These are phyloP conservation scores for Nudaria mundana DNA, from an alignment of 2,888 invertebrate species.

Conservation along the genomic window DNA sequence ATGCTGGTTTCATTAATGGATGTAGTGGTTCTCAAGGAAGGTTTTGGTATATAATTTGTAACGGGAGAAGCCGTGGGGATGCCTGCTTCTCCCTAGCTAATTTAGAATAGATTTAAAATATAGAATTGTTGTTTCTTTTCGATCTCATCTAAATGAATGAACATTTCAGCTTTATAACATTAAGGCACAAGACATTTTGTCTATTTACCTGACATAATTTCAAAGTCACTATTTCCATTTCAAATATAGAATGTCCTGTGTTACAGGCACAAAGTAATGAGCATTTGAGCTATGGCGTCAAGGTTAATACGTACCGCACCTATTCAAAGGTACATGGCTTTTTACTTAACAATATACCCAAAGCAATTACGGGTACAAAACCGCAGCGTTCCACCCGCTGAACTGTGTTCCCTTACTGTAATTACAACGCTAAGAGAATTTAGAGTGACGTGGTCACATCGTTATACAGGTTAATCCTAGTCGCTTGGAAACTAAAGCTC, in stretches of 20 bases:
- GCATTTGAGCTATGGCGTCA: background rate
- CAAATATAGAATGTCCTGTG: background rate
- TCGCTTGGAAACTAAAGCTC: slow-evolving; percentile 5
- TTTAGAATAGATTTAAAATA: no score
- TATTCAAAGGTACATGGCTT: background rate
- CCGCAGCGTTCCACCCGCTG: slow-evolving; percentile 15
- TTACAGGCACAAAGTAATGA: background rate
- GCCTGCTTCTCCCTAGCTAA: no score
- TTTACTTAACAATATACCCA: slow-evolving; percentile 2
- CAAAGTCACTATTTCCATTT: background rate
- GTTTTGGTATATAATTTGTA: no score
- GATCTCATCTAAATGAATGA: no score
- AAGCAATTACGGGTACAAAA: slow-evolving; percentile 6
- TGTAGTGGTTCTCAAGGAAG: no score
- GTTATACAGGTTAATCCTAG: slow-evolving; percentile 23
- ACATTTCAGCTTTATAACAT: no score
- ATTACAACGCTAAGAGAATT: slow-evolving; percentile 12
- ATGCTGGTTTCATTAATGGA: no score
- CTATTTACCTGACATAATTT: no score
- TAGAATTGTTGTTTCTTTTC: no score
- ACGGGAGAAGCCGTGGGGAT: no score
- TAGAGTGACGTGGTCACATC: slow-evolving; percentile 13
- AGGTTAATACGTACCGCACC: background rate
- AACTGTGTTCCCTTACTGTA: slow-evolving; percentile 7
- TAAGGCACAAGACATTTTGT: no score